These are phyloP conservation scores for Cryptocheilus praepositus DNA, from an alignment of 2,888 invertebrate genomes.

Conservation along the genomic window DNA sequence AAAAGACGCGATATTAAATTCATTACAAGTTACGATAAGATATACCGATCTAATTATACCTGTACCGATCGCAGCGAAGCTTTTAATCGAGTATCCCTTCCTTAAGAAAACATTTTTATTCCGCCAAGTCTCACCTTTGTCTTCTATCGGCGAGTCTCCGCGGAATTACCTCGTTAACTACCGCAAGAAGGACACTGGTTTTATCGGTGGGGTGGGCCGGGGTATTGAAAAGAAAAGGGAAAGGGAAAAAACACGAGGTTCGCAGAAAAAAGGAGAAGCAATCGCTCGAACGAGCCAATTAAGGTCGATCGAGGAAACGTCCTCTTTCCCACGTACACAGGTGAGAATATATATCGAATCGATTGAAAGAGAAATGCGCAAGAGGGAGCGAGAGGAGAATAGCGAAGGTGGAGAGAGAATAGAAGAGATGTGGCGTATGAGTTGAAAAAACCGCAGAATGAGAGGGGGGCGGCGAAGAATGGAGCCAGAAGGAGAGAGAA, in stretches of 20 bases:
- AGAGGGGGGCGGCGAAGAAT: conserved; percentile 7
- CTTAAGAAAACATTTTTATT: conserved; percentile 17
- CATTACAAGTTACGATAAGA: too few relatives aligned
- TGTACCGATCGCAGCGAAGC: too few relatives aligned
- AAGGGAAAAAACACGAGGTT: conserved; percentile 24
- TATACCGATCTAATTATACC: too few relatives aligned
- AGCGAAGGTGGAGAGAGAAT: conserved; percentile 14
- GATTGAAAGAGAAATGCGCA: conserved; percentile 26
- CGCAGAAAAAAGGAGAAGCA: conserved; percentile 40
- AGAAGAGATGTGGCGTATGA: conserved; percentile 14
- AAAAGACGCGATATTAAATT: too few relatives aligned
- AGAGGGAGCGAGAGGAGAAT: conserved; percentile 4
- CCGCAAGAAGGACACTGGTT: conserved; percentile 33
- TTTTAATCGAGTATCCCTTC: too few relatives aligned
- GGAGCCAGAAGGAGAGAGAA: conserved; percentile 1
- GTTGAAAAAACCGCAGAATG: conserved; percentile 16
- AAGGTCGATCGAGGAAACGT: conserved; percentile 55
- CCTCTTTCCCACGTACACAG: conserved; percentile 29
- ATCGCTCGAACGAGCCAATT: conserved; percentile 55
- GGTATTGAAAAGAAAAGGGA: conserved; percentile 35
- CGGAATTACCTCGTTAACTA: conserved; percentile 45
- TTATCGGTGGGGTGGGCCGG: conserved; percentile 23
- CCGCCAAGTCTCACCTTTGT: conserved; percentile 10
- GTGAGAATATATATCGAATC: conserved; percentile 15
- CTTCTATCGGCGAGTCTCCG: conserved; percentile 8